These are phyloP conservation scores for Equus quagga DNA, from an alignment of 2,113 vertebrate species.

Conservation along the genomic window DNA sequence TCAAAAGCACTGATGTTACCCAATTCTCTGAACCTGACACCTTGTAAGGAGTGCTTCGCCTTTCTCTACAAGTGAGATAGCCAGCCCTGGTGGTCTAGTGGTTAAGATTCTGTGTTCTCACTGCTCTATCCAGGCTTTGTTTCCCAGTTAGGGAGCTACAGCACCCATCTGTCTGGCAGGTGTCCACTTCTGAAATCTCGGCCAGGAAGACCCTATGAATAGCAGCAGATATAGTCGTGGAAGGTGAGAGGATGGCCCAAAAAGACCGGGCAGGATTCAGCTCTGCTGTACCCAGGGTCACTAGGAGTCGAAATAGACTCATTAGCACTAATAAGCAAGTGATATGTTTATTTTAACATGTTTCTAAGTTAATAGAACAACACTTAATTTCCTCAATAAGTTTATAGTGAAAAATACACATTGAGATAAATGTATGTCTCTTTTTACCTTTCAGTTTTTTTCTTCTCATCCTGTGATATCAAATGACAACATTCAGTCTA, in stretches of 20 bases:
- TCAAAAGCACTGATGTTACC: neutral
- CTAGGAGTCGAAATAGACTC: too few species aligned
- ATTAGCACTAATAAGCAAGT: neutral
- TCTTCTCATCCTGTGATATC: neutral
- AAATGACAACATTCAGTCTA: neutral
- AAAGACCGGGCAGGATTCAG: too few species aligned
- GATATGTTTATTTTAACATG: neutral
- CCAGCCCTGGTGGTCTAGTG: too few species aligned
- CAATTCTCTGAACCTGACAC: neutral
- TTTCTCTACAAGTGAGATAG: neutral
- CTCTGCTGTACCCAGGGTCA: too few species aligned
- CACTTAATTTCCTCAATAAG: neutral
- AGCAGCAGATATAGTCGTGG: too few species aligned
- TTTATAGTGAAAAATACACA: neutral
- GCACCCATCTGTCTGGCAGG: too few species aligned
- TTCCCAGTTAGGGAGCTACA: too few species aligned
- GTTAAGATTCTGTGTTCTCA: too few species aligned
- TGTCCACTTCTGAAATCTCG: too few species aligned
- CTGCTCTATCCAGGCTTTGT: too few species aligned
- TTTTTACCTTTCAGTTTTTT: neutral
- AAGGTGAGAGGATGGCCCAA: too few species aligned
- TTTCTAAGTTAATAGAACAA: slow-evolving; percentile 19
- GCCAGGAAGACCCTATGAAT: too few species aligned
- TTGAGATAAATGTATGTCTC: slow-evolving; percentile 3
- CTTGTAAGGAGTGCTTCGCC: neutral